A percentile compares a stretch with the other conserved stretches of the same genome.
Conservation (phyloP, 2,888 invertebrate species). For the Tineola bisselliella region DNA sequence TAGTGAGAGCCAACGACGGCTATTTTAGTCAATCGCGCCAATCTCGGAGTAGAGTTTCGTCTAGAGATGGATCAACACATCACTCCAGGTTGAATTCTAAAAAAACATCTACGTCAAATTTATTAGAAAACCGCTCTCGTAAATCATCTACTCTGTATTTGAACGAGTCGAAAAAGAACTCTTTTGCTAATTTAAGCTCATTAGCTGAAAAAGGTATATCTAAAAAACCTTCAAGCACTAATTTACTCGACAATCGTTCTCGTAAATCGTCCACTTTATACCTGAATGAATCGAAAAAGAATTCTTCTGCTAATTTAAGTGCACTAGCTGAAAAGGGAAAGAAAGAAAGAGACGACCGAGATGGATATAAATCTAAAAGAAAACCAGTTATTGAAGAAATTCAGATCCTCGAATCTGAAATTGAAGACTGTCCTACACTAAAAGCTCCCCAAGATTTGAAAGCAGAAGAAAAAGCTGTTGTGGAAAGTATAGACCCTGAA, state of each 20-base stretch:
- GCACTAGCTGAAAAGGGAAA: conserved; percentile 15
- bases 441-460: conserved; percentile 62
- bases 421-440: conserved; percentile 59
- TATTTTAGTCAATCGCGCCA: conserved; percentile 67
- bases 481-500: conserved; percentile 49
- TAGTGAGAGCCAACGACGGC: conserved; percentile 71
- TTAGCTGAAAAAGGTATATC: conserved; percentile 45
- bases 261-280: conserved; percentile 58
- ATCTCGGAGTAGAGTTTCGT: conserved; percentile 47
- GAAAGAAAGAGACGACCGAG: conserved; percentile 21
- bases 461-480: conserved; percentile 58
- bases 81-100: conserved; percentile 56
- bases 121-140: conserved; percentile 50
- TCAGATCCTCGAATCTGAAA: conserved; percentile 59
- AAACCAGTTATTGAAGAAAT: conserved; percentile 47
- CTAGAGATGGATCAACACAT: conserved; percentile 49
- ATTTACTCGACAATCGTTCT: conserved; percentile 52
- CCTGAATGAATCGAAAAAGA: conserved; percentile 61
- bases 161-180: conserved; percentile 62
- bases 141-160: conserved; percentile 56
- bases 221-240: conserved; percentile 57
- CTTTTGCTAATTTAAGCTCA: conserved; percentile 43
- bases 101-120: conserved; percentile 57
- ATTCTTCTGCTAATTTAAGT: conserved; percentile 50
- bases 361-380: conserved; percentile 41